Evolutionary conservation across 2,113 vertebrate species (phyloP), one percentile per base, ranked within the genome.

Genomic region (Nanger granti): DNA sequence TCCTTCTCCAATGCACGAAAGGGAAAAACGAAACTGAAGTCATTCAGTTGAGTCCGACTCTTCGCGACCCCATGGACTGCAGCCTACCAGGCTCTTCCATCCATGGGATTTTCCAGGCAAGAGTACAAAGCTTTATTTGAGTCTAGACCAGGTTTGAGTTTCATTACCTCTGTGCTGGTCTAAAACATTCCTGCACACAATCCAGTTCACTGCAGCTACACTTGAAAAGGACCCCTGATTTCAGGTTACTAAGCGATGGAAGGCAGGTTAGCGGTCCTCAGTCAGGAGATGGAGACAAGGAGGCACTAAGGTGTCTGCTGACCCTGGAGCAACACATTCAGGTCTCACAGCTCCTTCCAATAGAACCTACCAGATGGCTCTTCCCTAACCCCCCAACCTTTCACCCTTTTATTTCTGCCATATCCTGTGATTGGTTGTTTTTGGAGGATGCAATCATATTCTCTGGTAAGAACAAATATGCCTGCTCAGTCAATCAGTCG

Each of bases 281-380:
- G 4, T 12, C 3, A 24, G 14, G 26, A 54, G 24, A 5, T 3
- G 29, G 34, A 3, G 31, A 73, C 64, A 24, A 24, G 15, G 8
- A 22, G 7, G 12, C 24, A 41, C 8, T 7, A 8, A 28, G 54
- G 5, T 22, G 0, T 15, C 5, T 11, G 31, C 29, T 5, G 29
- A 31, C 10, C 57, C 22, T 2, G 0, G 20, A 7, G 28, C 52
- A 24, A 24, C 44, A 62, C 37, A n/a, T 5, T 47, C 37, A 64
- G 24, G 34, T n/a, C 49, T 86, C 62, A 52, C 14, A 29, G 2
- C 1, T 57, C 29, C 82, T 90, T 62, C 49, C 26, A 44, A 69
- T 31, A 73, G 84, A 49, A 17, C 24, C 12, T 54, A 49, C 52
- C 22, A 22, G 26, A 29, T 3, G 34, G n/a, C 20, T 94, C 28